phyloP scores from a whole-genome alignment of 2,113 vertebrate genomes.

The Hippocampus mohnikei region DNA sequence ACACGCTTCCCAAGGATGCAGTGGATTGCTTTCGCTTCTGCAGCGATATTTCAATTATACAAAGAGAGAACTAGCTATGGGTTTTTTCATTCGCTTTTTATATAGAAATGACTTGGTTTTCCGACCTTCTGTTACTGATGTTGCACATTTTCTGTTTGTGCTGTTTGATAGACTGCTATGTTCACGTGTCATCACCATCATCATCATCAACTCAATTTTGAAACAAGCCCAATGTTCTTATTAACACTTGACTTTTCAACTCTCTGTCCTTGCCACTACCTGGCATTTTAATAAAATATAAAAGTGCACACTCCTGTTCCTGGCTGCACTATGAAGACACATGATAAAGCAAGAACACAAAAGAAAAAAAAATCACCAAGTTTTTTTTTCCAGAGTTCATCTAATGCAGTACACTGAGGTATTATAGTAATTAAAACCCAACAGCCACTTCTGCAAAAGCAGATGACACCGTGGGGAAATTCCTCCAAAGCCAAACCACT shows the following conservation, averaged over 20 bases:
- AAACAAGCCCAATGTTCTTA: not conserved
- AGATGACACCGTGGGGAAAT: slow-evolving; percentile 72
- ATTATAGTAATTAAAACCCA: slow-evolving; percentile 73
- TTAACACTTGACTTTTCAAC: slow-evolving; percentile 42
- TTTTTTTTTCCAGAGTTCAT: slow-evolving; percentile 35
- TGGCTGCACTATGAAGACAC: slow-evolving; percentile 18
- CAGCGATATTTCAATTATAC: no score
- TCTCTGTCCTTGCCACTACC: slow-evolving; percentile 59
- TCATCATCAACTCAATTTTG: not conserved
- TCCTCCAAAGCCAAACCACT: slow-evolving; percentile 4
- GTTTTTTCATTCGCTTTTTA: not conserved
- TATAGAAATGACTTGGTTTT: not conserved
- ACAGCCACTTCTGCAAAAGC: slow-evolving; percentile 62
- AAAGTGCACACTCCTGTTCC: slow-evolving; percentile 49
- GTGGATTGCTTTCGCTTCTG: no score
- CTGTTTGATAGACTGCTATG: not conserved
- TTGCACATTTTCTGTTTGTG: not conserved
- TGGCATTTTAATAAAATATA: slow-evolving; percentile 67
- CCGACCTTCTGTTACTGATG: not conserved
- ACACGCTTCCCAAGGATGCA: no score
- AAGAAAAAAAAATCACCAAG: slow-evolving; percentile 33
- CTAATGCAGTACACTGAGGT: slow-evolving; percentile 54
- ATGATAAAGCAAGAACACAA: slow-evolving; percentile 8
- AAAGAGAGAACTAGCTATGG: no score
- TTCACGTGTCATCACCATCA: no score